Conservation (phyloP, 2,888 invertebrate species). For the Lasioglossum leucozonium region DNA sequence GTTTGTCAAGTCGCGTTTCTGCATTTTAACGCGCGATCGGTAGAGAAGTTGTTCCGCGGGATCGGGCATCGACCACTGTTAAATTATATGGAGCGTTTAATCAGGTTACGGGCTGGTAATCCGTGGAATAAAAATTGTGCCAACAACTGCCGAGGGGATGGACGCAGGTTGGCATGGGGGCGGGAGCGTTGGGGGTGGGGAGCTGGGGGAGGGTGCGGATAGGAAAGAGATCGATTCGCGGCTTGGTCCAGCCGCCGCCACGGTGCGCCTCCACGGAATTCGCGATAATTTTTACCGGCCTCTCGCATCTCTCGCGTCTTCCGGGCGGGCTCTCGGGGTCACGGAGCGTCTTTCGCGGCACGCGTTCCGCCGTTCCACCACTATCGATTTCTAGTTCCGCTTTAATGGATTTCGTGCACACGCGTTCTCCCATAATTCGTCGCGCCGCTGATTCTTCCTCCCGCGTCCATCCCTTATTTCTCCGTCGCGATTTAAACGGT, state of each 20-base stretch:
- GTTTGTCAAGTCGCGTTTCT: conserved; percentile 39
- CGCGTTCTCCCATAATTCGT: conserved; percentile 43
- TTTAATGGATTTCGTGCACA: conserved; percentile 33
- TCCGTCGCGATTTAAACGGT: neutral
- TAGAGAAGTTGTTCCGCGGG: conserved; percentile 38
- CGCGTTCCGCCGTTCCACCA: conserved; percentile 28
- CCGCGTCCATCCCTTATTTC: too few species aligned
- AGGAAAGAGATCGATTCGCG: conserved; percentile 45
- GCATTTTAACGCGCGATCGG: conserved; percentile 44
- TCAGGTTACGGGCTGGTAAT: conserved; percentile 57
- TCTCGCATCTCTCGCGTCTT: conserved; percentile 26
- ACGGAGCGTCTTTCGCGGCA: conserved; percentile 4
- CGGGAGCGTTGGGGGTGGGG: neutral
- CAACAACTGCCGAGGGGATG: conserved; percentile 4
- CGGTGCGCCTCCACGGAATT: conserved; percentile 27
- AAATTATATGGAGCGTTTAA: conserved; percentile 69
- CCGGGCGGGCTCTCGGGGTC: conserved; percentile 15
- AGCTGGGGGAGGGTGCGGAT: neutral
- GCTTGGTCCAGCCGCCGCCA: neutral
- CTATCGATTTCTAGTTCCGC: conserved; percentile 17
- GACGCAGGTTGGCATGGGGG: neutral
- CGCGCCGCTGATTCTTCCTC: neutral
- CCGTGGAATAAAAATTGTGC: conserved; percentile 60
- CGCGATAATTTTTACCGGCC: conserved; percentile 33
- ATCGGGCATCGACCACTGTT: conserved; percentile 36